Percentiles rank a stretch among this genome's conserved stretches.
phyloP scores from a whole-genome alignment of 2,888 invertebrate species.

The Bombylius major region DNA sequence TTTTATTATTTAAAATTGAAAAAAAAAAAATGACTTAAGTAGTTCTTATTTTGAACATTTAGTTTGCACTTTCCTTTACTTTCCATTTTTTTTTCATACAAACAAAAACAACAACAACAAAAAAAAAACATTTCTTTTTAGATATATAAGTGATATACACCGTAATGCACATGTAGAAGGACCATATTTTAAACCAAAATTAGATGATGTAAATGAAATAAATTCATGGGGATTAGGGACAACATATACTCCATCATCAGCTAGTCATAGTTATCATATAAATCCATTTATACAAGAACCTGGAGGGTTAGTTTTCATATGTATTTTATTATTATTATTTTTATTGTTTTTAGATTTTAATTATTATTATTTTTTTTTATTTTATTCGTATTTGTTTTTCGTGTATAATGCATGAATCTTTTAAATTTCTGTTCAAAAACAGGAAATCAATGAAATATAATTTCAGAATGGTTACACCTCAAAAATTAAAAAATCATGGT shows the following conservation, averaged over 20 bases:
- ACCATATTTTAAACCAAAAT: slow-evolving; percentile 37
- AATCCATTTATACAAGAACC: slow-evolving; percentile 29
- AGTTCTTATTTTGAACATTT: background rate
- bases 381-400: too few relatives aligned
- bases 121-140: slow-evolving; percentile 20
- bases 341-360: background rate
- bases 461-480: slow-evolving; percentile 2
- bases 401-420: too few relatives aligned
- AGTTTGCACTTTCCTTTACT: background rate
- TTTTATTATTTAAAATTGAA: background rate
- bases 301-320: slow-evolving; percentile 25
- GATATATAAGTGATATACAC: slow-evolving; percentile 46
- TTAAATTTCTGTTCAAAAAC: too few relatives aligned
- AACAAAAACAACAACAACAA: too few relatives aligned
- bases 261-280: slow-evolving; percentile 31
- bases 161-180: slow-evolving; percentile 43
- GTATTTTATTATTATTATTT: background rate
- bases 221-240: slow-evolving; percentile 50
- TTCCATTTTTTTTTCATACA: too few relatives aligned
- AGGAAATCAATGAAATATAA: too few relatives aligned
- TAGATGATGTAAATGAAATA: slow-evolving; percentile 47
- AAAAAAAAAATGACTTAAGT: too few relatives aligned
- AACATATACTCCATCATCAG: slow-evolving; percentile 25
- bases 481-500: slow-evolving; percentile 18
- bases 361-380: too few relatives aligned